Conservation (phyloP, 2,113 vertebrate genomes). For the Camarhynchus parvulus region DNA sequence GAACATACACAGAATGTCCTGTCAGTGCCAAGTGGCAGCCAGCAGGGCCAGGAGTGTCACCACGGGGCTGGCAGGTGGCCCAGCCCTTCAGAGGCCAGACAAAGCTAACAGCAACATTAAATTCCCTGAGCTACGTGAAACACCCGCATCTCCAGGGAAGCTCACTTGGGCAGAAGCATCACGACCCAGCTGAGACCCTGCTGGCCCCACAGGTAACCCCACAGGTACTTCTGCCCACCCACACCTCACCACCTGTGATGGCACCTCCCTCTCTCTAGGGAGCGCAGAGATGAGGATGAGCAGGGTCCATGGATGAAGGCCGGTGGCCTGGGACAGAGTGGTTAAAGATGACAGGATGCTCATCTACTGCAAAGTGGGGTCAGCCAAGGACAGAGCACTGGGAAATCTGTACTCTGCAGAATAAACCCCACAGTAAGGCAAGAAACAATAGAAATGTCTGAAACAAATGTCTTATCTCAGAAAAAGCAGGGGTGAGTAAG, state of each 20-base stretch:
- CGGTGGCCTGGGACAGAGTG: neutral
- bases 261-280: neutral
- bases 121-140: neutral
- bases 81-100: neutral
- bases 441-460: conserved; percentile 31
- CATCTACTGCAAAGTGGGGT: neutral
- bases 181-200: rapidly evolving
- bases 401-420: neutral
- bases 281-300: neutral
- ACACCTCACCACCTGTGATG: neutral
- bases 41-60: neutral
- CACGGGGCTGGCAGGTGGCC: neutral
- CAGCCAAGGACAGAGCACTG: neutral
- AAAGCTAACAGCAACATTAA: neutral
- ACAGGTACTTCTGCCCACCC: neutral
- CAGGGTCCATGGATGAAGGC: neutral
- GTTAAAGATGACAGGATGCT: neutral
- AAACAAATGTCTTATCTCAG: conserved; percentile 35
- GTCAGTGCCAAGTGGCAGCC: neutral
- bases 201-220: neutral
- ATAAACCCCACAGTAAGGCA: conserved; percentile 8
- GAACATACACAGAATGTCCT: neutral
- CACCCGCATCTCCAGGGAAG: neutral
- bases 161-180: neutral
- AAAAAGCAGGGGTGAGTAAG: conserved; percentile 36